Evolutionary conservation across 2,888 invertebrate genomes (phyloP), one percentile per base, ranked within the genome.

Genomic region (Nomada fabriciana): DNA sequence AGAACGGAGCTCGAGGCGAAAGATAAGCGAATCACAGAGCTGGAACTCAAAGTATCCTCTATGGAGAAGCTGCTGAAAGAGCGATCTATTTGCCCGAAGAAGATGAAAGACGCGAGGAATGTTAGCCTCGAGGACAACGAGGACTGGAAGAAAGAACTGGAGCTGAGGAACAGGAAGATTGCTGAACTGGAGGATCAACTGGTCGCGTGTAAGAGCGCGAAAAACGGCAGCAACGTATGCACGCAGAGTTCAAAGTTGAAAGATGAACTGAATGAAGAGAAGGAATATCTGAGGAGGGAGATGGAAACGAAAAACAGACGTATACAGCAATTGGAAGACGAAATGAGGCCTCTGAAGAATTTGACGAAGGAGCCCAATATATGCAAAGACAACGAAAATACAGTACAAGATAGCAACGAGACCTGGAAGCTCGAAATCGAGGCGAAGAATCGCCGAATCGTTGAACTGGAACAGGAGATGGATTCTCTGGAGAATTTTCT

Each of bases 91-190:
- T 70, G 59, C n/a, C 42, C 81, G 23, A 81, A 83, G 60, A 81
- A 11, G 52, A 52, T 76, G 13, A 80, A 80, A 23, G 82, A 82
- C 61, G 81, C 95, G 80, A 95, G 97, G 85, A 97, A 98, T 73
- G 95, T 96, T 90, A 97, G 97, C 91, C 94, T 98, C 87, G 98
- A 97, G 93, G 95, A 96, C 86, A 95, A 96, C 15, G 96, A 96
- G 89, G 96, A 95, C 88, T 80, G 80, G 82, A 76, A 55, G 60
- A 80, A 50, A 3, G 96, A 92, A 50, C 20, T 85, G 15, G 83
- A 80, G 53, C 11, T 10, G 64, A 95, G 95, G 88, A 95, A 95
- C 83, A 94, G 95, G 0, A 95, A 95, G 88, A 94, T 95, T 68
- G 94, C 95, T 52, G 95, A 95, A 86, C 95, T 95, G 85, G 95